Base-by-base conservation (phyloP, 2,113 vertebrate species). In the Campylorhamphus procurvoides region DNA sequence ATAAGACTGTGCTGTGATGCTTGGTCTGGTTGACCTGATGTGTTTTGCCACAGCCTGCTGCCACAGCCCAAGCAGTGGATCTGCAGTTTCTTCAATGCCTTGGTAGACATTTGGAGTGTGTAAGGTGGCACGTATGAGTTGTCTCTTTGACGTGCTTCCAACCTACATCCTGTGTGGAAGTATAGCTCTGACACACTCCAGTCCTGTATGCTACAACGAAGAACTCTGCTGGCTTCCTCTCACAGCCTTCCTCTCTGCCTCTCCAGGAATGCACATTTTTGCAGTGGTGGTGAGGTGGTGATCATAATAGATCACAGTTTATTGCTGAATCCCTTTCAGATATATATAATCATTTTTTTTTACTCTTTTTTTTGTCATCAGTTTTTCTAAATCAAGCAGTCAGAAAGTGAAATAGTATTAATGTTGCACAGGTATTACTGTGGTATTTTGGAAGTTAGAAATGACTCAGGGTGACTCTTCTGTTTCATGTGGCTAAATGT, bases 61-160 rank as follows among this genome's bases (percentile, higher is more conserved):
- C 56, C 40, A 12, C 42, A 37, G 71, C 53, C 52, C 59, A 52
- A 39, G 67, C 31, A 28, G 53, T 3, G 14, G 67, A 76, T 53
- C 40, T 83, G 44, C 0, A 0, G 58, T 33, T 86, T 86, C 74
- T 69, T 58, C 53, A 93, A 63, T 33, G 85, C 55, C 50, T 76
- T 53, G 53, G 46, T 52, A 94, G 90, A 69, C 71, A 62, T 86
- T 76, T 4, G 15, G 40, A 80, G 50, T 8, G 29, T 77, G 60
- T 85, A 66, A 93, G 85, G 86, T 88, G 82, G 79, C 90, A 90
- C 28, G 3, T 89, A 56, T 35, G 55, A 79, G 62, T 82, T 93
- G 18, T 40, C 9, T 83, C 87, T 96, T 85, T 88, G 85, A 91
- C 77, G 59, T 88, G 67, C 86, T 94, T 92, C 88, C 76, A 92